phyloP scores from a whole-genome alignment of 2,113 vertebrate species.

The Centropus bengalensis region DNA sequence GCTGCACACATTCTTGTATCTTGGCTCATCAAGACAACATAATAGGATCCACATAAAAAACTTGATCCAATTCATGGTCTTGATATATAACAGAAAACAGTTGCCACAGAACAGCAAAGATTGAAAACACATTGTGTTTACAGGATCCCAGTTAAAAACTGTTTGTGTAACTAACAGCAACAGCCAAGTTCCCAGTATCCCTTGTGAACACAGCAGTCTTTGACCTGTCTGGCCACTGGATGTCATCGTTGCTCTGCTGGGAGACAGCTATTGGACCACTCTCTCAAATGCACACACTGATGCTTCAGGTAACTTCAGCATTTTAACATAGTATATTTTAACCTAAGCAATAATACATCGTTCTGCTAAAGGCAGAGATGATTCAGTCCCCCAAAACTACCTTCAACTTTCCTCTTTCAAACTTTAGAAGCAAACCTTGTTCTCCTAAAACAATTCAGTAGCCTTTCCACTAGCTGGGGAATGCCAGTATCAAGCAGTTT shows the following conservation, averaged over 20 bases:
- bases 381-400: background rate
- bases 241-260: constrained; percentile 32
- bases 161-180: background rate
- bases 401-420: background rate
- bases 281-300: background rate
- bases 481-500: background rate
- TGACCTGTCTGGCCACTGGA: constrained; percentile 58
- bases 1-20: background rate
- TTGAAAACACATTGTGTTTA: background rate
- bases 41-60: background rate
- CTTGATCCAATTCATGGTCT: background rate
- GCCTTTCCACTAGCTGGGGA: background rate
- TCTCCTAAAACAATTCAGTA: background rate
- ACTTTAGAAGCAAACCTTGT: background rate
- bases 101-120: background rate
- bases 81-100: background rate
- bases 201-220: background rate
- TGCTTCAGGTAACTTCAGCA: background rate
- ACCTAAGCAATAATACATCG: background rate
- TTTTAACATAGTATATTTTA: background rate
- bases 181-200: background rate
- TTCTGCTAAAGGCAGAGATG: background rate
- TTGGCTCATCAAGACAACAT: background rate
- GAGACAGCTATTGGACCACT: background rate
- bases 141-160: background rate